A percentile compares a stretch with the other conserved stretches of the same genome.
Conservation (phyloP, 2,888 invertebrate species). For the Chaetoderma sp. region DNA sequence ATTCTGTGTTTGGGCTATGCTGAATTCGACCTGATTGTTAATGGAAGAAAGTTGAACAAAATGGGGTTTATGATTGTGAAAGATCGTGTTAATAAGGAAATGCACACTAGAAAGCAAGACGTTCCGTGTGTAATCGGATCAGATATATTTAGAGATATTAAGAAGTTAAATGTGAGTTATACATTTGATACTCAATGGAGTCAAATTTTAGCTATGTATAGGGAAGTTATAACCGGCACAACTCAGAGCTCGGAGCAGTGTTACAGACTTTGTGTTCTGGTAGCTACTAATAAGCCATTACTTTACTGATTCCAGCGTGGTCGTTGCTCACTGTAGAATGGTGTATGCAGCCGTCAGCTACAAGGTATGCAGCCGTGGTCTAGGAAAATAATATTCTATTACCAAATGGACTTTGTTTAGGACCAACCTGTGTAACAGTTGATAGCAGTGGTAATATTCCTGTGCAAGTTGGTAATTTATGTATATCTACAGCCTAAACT, state of each 20-base stretch:
- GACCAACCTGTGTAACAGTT: constrained; percentile 1
- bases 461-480: not conserved
- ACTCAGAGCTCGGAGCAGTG: too few relatives aligned
- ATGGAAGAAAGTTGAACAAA: not conserved
- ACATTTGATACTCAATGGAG: too few relatives aligned
- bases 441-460: not conserved
- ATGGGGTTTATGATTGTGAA: not conserved
- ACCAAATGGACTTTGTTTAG: not conserved
- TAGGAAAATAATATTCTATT: not conserved
- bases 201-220: too few relatives aligned
- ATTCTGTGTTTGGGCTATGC: not conserved
- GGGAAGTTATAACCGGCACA: too few relatives aligned
- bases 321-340: too few relatives aligned
- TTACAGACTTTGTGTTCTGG: too few relatives aligned
- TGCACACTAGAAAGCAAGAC: not conserved
- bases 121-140: not conserved
- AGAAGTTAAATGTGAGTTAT: too few relatives aligned
- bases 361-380: too few relatives aligned
- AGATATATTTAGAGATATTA: constrained; percentile 6
- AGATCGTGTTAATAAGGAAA: not conserved
- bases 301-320: too few relatives aligned
- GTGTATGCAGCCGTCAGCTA: too few relatives aligned
- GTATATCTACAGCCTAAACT: not conserved
- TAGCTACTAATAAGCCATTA: too few relatives aligned
- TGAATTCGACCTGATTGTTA: not conserved